A percentile compares a stretch with the other conserved stretches of the same genome.
Conservation (phyloP, 1,140 invertebrate species). For the Anoplophora glabripennis region DNA sequence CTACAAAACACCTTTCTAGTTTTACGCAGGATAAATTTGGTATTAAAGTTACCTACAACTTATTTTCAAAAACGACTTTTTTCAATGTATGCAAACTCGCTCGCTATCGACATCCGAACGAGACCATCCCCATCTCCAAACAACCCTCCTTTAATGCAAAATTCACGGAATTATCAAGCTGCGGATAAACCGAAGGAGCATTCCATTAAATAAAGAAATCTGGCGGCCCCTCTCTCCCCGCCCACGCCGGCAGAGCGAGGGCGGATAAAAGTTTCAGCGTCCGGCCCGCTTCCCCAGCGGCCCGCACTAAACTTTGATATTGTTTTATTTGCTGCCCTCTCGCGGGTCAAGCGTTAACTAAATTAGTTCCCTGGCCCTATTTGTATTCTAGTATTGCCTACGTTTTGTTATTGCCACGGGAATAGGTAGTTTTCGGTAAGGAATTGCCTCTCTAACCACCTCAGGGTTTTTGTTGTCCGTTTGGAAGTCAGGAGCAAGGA, state of each 20-base stretch:
- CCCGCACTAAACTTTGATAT: constrained; percentile 49
- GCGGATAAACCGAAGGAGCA: not conserved
- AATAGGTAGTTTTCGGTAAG: constrained; percentile 38
- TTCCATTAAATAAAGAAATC: constrained; percentile 11
- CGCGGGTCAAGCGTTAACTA: constrained; percentile 48
- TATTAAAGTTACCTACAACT: too few species aligned
- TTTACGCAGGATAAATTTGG: too few species aligned
- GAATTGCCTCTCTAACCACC: constrained; percentile 24
- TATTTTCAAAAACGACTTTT: too few species aligned
- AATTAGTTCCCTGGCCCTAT: constrained; percentile 47
- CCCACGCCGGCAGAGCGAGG: constrained; percentile 1
- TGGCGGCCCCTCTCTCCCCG: not conserved
- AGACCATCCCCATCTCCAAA: not conserved
- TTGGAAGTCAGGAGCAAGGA: too few species aligned
- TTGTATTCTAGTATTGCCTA: constrained; percentile 47
- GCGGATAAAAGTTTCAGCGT: constrained; percentile 35
- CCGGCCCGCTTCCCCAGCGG: constrained; percentile 18
- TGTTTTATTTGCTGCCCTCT: constrained; percentile 48
- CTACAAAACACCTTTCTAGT: too few species aligned
- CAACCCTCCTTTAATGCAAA: not conserved
- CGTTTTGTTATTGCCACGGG: constrained; percentile 38
- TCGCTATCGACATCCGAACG: constrained; percentile 4
- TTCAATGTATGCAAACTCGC: too few species aligned
- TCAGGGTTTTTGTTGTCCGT: not conserved
- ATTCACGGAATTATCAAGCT: not conserved